These are phyloP conservation scores for Podargus strigoides DNA, from an alignment of 2,797 vertebrate genomes.

Conservation along the genomic window DNA sequence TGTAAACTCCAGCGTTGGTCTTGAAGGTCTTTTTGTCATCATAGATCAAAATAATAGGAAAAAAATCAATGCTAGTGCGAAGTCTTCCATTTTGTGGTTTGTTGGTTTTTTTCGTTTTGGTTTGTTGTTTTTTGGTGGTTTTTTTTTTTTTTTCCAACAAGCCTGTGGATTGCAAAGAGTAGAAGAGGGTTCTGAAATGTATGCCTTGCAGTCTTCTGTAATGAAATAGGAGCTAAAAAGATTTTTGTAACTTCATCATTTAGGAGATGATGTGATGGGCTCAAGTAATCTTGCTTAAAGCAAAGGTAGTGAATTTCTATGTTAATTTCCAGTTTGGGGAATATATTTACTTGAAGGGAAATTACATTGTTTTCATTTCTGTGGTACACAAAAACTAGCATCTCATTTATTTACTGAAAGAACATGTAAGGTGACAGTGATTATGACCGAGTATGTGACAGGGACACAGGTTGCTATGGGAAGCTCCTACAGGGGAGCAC, in stretches of 20 bases:
- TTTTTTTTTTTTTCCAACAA: background rate
- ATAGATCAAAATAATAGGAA: conserved; percentile 3
- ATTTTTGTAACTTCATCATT: background rate
- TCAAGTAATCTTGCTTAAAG: background rate
- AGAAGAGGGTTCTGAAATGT: background rate
- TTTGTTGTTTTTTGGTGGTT: background rate
- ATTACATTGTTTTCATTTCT: background rate
- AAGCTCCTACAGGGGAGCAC: background rate
- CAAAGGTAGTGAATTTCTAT: background rate
- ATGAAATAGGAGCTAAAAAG: background rate
- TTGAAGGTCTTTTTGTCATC: background rate
- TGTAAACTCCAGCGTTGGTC: background rate
- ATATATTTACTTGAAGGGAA: background rate
- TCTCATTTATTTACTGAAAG: background rate
- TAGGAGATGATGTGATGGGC: background rate
- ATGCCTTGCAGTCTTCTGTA: background rate
- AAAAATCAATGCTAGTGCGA: background rate
- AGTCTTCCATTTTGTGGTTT: background rate
- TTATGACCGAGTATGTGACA: rapidly evolving
- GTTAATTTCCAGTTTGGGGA: background rate
- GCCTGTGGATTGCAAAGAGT: background rate
- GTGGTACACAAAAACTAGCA: background rate
- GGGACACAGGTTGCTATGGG: background rate
- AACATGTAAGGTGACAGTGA: background rate
- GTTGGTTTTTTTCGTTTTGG: too few species aligned